Percentiles rank a stretch among this genome's conserved stretches.
Evolutionary conservation across 2,888 invertebrate genomes (phyloP).

Genomic region (Lamproptera curius): DNA sequence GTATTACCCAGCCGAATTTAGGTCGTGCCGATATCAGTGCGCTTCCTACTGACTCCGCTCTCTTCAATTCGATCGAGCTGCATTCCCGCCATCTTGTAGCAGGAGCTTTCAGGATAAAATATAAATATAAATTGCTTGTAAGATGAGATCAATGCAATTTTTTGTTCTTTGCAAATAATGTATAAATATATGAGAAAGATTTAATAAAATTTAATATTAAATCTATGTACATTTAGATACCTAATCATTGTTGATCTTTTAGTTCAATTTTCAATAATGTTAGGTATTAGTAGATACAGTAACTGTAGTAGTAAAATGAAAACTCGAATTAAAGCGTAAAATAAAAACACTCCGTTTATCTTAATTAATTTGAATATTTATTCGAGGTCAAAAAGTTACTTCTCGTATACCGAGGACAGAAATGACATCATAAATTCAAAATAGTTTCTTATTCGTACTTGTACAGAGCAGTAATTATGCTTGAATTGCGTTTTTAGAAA

Average conservation of each 20-base stretch:
- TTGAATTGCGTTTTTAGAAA: too few relatives aligned
- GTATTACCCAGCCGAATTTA: conserved; percentile 64
- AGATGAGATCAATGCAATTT: conserved; percentile 62
- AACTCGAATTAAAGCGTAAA: too few relatives aligned
- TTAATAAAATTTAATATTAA: too few relatives aligned
- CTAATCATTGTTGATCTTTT: too few relatives aligned
- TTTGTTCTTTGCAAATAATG: too few relatives aligned
- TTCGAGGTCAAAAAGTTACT: conserved; percentile 47
- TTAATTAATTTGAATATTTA: too few relatives aligned
- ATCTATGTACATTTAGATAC: too few relatives aligned
- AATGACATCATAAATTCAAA: conserved; percentile 71
- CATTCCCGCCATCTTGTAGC: conserved; percentile 73
- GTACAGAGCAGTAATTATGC: not conserved
- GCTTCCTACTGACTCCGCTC: conserved; percentile 44
- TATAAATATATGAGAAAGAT: too few relatives aligned
- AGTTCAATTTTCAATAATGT: too few relatives aligned
- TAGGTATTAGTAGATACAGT: too few relatives aligned
- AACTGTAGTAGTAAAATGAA: too few relatives aligned
- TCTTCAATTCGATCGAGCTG: conserved; percentile 48
- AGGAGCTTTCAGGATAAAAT: conserved; percentile 70
- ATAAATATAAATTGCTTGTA: conserved; percentile 70
- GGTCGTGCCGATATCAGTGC: conserved; percentile 46
- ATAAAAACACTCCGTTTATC: too few relatives aligned
- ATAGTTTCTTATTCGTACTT: conserved; percentile 51
- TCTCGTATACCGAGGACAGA: conserved; percentile 30